Conservation (phyloP, 2,888 invertebrate species). For the Drosophila phalerata region DNA sequence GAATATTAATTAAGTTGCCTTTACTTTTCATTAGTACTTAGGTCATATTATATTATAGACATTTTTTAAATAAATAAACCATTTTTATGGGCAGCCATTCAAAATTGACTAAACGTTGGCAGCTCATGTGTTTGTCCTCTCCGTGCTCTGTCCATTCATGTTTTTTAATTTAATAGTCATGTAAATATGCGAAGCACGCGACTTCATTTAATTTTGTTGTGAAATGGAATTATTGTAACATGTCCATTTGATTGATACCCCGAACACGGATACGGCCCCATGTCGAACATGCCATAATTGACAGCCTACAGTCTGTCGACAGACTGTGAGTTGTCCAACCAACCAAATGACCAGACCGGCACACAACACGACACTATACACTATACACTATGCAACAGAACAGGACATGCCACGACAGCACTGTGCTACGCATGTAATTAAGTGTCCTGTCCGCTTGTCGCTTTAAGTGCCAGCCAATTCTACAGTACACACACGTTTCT, state of each 20-base stretch:
- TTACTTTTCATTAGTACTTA: constrained; percentile 1
- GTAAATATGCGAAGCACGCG: constrained; percentile 71
- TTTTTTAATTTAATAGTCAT: constrained; percentile 81
- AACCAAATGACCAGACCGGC: background rate
- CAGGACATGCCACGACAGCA: constrained; percentile 20
- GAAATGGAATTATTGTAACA: constrained; percentile 73
- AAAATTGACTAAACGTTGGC: constrained; percentile 69
- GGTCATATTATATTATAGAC: background rate
- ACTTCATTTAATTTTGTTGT: constrained; percentile 74
- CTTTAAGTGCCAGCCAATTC: constrained; percentile 67
- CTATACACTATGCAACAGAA: background rate
- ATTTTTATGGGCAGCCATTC: constrained; percentile 65
- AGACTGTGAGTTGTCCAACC: constrained; percentile 8
- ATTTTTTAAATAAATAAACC: constrained; percentile 38
- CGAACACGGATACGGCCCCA: constrained; percentile 28
- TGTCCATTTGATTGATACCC: constrained; percentile 74
- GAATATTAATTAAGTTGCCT: background rate
- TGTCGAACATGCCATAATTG: constrained; percentile 73
- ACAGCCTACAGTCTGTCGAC: constrained; percentile 50
- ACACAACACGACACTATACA: constrained; percentile 24
- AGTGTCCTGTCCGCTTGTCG: constrained; percentile 63
- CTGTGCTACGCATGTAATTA: constrained; percentile 66
- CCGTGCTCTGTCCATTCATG: constrained; percentile 61
- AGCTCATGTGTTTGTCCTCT: constrained; percentile 28
- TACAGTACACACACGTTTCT: constrained; percentile 1